Evolutionary conservation across 2,797 vertebrate species (phyloP).

Genomic region (Characodon lateralis): DNA sequence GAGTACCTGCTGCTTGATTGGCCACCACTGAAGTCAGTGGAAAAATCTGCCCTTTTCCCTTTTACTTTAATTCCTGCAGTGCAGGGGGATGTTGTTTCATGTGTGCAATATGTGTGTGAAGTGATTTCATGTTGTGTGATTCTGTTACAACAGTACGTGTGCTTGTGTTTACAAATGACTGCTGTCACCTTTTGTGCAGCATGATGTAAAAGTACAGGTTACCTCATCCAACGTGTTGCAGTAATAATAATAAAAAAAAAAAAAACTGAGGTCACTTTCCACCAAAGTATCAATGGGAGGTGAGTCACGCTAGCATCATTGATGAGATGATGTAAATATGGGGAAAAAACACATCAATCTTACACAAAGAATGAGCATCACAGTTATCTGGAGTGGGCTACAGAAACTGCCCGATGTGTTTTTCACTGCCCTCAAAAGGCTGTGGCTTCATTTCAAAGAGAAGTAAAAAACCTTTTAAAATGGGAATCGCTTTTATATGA

Average conservation of each 20-base stretch:
- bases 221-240: slow-evolving; percentile 64
- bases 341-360: slow-evolving; percentile 27
- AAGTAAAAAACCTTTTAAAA: slow-evolving; percentile 15
- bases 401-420: slow-evolving; percentile 15
- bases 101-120: slow-evolving; percentile 12
- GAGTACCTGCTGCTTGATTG: slow-evolving; percentile 81
- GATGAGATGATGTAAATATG: slow-evolving; percentile 55
- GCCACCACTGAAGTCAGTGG: slow-evolving; percentile 61
- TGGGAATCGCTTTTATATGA: not conserved
- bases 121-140: slow-evolving; percentile 11
- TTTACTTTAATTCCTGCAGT: slow-evolving; percentile 57
- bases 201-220: slow-evolving; percentile 45
- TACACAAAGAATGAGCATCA: slow-evolving; percentile 52
- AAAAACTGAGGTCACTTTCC: slow-evolving; percentile 56
- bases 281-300: slow-evolving; percentile 41
- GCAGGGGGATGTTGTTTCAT: slow-evolving; percentile 38
- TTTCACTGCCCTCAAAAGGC: slow-evolving; percentile 33
- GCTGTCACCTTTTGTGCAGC: slow-evolving; percentile 38
- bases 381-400: slow-evolving; percentile 44
- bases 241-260: slow-evolving; percentile 29
- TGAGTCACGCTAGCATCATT: slow-evolving; percentile 64
- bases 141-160: not conserved
- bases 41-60: slow-evolving; percentile 61
- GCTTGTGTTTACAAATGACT: slow-evolving; percentile 5
- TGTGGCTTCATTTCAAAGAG: slow-evolving; percentile 25